Evolutionary conservation across 2,113 vertebrate genomes (phyloP).

Genomic region (Myotis davidii): DNA sequence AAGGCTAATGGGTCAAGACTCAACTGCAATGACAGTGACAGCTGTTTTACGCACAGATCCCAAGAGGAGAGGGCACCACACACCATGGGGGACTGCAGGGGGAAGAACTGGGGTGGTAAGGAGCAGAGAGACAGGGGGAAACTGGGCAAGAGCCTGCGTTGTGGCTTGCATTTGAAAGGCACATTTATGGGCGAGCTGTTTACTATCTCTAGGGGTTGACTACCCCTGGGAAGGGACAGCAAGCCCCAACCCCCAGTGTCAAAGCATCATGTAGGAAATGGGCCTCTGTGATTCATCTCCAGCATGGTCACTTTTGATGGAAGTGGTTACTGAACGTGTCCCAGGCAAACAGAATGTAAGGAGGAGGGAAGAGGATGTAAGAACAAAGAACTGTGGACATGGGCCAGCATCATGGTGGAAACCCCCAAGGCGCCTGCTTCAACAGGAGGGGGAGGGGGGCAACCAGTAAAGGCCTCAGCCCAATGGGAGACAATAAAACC

Average conservation of each 20-base stretch:
- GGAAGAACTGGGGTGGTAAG: background rate
- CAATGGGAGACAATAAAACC: no score
- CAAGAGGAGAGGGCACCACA: background rate
- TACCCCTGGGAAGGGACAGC: background rate
- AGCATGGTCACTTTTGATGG: no score
- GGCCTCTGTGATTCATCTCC: no score
- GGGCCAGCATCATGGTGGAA: no score
- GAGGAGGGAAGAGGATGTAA: no score
- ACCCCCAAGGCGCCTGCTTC: no score
- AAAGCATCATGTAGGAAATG: background rate
- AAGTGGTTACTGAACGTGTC: no score
- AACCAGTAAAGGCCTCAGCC: no score
- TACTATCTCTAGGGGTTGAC: background rate
- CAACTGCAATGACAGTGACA: background rate
- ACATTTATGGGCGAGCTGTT: background rate
- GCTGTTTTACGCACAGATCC: background rate
- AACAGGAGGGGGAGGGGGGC: no score
- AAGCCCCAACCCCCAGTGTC: background rate
- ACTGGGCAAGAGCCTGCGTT: background rate
- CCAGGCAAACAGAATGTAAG: no score
- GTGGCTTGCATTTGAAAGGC: background rate
- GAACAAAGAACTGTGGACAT: no score
- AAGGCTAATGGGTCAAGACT: background rate
- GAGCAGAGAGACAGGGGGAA: background rate
- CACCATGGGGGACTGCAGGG: no score